Evolutionary conservation across 2,888 invertebrate genomes (phyloP).

Genomic region (Acanthosepion pharaonis): DNA sequence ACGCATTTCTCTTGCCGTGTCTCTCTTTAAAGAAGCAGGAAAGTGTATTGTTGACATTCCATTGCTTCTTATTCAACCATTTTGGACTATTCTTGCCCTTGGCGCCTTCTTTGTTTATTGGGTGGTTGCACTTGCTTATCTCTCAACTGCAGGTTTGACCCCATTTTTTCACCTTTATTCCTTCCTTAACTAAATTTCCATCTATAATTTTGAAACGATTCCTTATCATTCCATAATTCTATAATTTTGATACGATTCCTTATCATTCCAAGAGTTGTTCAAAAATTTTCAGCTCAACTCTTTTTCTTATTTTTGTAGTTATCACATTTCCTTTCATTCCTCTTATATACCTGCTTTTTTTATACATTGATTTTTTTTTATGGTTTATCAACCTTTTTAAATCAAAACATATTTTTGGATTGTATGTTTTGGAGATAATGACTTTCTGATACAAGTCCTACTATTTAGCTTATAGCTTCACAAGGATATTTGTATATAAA

Average conservation of each 20-base stretch:
- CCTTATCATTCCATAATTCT: background rate
- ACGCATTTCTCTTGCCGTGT: slow-evolving; percentile 78
- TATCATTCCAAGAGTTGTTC: too few species aligned
- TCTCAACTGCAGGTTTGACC: slow-evolving; percentile 78
- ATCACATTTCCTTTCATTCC: too few species aligned
- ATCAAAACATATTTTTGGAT: too few species aligned
- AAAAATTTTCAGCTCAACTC: too few species aligned
- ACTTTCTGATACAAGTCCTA: too few species aligned
- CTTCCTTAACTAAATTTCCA: background rate
- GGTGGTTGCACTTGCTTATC: slow-evolving; percentile 87
- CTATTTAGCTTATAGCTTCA: too few species aligned
- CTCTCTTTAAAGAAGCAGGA: slow-evolving; percentile 91
- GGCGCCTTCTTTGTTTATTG: slow-evolving; percentile 88
- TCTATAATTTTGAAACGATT: background rate
- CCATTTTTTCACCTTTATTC: background rate
- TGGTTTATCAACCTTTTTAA: too few species aligned
- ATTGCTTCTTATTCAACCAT: slow-evolving; percentile 84
- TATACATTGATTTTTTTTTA: too few species aligned
- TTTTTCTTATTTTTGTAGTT: background rate
- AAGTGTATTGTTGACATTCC: slow-evolving; percentile 89
- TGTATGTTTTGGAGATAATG: too few species aligned
- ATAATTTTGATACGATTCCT: too few species aligned
- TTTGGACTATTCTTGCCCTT: slow-evolving; percentile 84
- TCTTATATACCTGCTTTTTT: too few species aligned
- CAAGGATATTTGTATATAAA: too few species aligned